Conservation (phyloP, 2,888 invertebrate species). For the Luperina nickerlii region DNA sequence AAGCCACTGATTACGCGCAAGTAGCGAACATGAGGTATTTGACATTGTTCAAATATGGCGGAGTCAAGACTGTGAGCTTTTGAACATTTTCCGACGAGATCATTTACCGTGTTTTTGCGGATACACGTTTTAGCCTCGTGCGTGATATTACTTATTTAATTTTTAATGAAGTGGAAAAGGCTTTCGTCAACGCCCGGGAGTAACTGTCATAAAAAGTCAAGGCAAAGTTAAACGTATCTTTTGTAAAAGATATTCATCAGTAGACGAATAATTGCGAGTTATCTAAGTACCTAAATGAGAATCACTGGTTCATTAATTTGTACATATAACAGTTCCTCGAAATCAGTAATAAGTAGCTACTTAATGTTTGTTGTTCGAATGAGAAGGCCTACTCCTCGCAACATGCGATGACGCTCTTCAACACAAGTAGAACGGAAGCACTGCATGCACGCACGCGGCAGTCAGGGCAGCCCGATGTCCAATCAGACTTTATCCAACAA, state of each 20-base stretch:
- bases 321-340: conserved; percentile 20
- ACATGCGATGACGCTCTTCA: conserved; percentile 7
- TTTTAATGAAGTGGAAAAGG: conserved; percentile 33
- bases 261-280: conserved; percentile 20
- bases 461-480: too few species aligned
- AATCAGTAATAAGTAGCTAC: conserved; percentile 39
- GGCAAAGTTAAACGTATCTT: background rate
- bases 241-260: conserved; percentile 1
- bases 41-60: conserved; percentile 61
- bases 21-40: conserved; percentile 64
- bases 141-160: conserved; percentile 20
- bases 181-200: background rate
- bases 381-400: conserved; percentile 2
- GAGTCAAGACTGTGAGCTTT: conserved; percentile 51
- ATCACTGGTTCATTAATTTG: conserved; percentile 45
- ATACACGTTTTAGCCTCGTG: conserved; percentile 33
- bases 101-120: conserved; percentile 35
- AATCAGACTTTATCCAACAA: background rate
- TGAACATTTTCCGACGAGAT: conserved; percentile 55
- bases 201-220: background rate
- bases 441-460: background rate
- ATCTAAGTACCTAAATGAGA: conserved; percentile 4
- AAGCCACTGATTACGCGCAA: conserved; percentile 65
- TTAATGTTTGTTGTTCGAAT: conserved; percentile 11
- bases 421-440: background rate